phyloP scores from a whole-genome alignment of 1,140 invertebrate species.

The Caenorhabditis tropicalis region DNA sequence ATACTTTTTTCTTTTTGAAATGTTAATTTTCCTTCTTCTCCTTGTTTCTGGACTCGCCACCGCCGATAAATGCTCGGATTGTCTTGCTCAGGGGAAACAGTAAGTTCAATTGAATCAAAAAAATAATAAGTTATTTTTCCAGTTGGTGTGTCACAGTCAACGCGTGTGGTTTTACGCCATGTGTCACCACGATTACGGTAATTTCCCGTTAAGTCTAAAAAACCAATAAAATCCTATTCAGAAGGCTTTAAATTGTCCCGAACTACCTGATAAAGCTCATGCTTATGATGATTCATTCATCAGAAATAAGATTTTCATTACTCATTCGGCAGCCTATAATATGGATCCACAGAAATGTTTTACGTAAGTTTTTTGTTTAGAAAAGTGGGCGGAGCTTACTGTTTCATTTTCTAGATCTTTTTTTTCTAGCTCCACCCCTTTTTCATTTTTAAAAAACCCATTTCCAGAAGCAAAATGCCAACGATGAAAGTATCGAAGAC shows the following conservation, averaged over 20 bases:
- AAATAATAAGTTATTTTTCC: background rate
- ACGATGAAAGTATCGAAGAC: background rate
- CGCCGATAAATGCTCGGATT: slow-evolving; percentile 30
- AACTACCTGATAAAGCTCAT: background rate
- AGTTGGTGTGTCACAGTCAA: slow-evolving; percentile 14
- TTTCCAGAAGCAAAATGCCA: slow-evolving; percentile 40
- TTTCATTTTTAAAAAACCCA: too few species aligned
- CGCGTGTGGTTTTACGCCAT: slow-evolving; percentile 5
- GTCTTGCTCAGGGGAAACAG: slow-evolving; percentile 20
- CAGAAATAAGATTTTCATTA: slow-evolving; percentile 19
- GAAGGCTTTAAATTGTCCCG: slow-evolving; percentile 11
- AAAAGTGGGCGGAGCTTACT: background rate
- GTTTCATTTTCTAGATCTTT: background rate
- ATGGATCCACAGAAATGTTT: slow-evolving; percentile 32
- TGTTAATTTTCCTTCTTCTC: background rate
- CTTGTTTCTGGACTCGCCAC: background rate
- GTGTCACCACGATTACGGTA: slow-evolving; percentile 24
- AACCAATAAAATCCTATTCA: background rate
- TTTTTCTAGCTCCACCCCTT: too few species aligned
- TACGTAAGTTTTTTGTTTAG: background rate
- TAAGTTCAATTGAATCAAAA: background rate
- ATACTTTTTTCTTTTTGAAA: background rate
- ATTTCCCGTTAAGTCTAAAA: background rate
- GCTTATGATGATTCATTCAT: background rate
- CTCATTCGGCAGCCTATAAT: slow-evolving; percentile 9